Conservation (phyloP, 2,888 invertebrate species). For the Morinoia aosen region DNA sequence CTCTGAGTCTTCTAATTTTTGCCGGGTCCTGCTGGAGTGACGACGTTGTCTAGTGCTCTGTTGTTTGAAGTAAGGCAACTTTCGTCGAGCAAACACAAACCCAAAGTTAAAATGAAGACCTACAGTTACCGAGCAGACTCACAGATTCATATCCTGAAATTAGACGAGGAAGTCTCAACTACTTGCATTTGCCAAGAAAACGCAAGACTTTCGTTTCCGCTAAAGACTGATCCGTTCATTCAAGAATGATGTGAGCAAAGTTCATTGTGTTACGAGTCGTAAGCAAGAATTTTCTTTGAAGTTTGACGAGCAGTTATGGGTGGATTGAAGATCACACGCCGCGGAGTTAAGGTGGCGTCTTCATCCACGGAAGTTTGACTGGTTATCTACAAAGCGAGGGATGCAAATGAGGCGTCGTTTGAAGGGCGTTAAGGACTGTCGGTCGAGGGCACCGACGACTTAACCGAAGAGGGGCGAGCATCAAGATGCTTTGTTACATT, state of each 20-base stretch:
- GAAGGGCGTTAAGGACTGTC: not conserved
- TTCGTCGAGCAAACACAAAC: not conserved
- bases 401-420: slow-evolving; percentile 15
- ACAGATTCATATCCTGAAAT: not conserved
- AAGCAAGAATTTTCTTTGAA: slow-evolving; percentile 12
- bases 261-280: not conserved
- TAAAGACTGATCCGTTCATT: not conserved
- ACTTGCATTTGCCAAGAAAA: not conserved
- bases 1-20: not conserved
- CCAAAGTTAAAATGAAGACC: slow-evolving; percentile 24
- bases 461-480: not conserved
- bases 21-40: not conserved
- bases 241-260: not conserved
- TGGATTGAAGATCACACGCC: slow-evolving; percentile 1
- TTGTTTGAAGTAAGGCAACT: not conserved
- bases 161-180: not conserved
- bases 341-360: not conserved
- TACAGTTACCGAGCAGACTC: not conserved
- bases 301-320: slow-evolving; percentile 4
- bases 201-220: not conserved
- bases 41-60: not conserved
- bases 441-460: not conserved
- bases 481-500: not conserved
- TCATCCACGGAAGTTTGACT: not conserved
- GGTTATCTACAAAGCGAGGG: slow-evolving; percentile 7